Evolutionary conservation across 2,113 vertebrate genomes (phyloP), one percentile per base, ranked within the genome.

Genomic region (Gila orcuttii): DNA sequence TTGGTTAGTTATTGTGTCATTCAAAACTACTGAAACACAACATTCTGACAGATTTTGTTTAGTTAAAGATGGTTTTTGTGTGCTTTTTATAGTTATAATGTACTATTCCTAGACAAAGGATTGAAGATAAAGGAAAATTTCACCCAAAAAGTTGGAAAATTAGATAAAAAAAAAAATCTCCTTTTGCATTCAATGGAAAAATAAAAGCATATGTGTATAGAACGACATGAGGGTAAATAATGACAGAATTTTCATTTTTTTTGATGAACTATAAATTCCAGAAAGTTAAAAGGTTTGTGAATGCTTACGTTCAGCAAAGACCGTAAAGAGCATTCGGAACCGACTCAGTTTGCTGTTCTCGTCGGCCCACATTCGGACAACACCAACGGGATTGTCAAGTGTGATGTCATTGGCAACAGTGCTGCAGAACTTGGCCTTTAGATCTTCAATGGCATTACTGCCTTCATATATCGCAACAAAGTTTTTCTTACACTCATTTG

Each of bases 381-480:
- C 98, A 0, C 96, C 98, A 0, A 94, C 94, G 4, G 96, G 95
- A 0, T 96, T 97, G 87, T 97, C 96, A 86, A 99, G 94, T 86
- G 89, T 97, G 25, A 99, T 91, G 15, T 99, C 97, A 0, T 97
- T 99, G 75, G 98, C 98, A 88, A 99, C 96, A 0, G 98, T 99
- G 90, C 97, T 99, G 94, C 98, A 99, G 88, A 99, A 99, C 89
- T 99, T 99, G 89, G 97, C 97, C 94, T 98, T 99, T 52, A 99
- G 93, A 78, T 99, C 97, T 80, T 99, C 97, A 50, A 99, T 99
- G 28, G 97, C 96, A 39, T 96, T 98, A 83, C 97, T 98, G 82
- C 97, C 98, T 31, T 99, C 98, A 7, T 99, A 99, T 11, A 99
- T 95, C 1, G 97, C 97, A 82, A 99, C 97, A 68, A 99, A 99